Percentiles rank a stretch among this genome's conserved stretches.
phyloP scores from a whole-genome alignment of 2,113 vertebrate species.

The Lycocorax pyrrhopterus region DNA sequence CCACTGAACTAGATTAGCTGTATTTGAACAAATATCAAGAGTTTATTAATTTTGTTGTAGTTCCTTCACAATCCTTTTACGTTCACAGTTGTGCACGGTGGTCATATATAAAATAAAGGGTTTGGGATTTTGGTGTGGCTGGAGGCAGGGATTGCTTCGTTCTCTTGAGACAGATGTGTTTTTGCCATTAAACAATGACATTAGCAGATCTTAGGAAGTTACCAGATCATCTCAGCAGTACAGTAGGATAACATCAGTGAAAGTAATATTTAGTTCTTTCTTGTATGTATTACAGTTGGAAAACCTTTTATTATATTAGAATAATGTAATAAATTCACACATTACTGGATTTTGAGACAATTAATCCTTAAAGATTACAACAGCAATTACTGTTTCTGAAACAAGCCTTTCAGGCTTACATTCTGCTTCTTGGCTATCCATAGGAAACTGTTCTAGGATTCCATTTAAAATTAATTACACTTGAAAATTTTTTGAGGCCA shows the following conservation, averaged over 20 bases:
- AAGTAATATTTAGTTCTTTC: neutral
- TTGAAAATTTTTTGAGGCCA: neutral
- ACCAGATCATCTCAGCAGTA: neutral
- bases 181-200: neutral
- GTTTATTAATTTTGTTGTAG: neutral
- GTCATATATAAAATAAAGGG: neutral
- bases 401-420: neutral
- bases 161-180: neutral
- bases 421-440: neutral
- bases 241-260: neutral
- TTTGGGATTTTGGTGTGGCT: neutral
- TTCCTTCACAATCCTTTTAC: neutral
- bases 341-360: neutral
- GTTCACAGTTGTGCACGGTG: fast-evolving
- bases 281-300: neutral
- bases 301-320: neutral
- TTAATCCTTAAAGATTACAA: neutral
- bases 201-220: neutral
- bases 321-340: neutral
- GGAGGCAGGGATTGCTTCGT: neutral
- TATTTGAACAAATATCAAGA: neutral
- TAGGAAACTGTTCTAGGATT: neutral
- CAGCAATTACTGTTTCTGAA: neutral
- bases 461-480: neutral
- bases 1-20: neutral